Evolutionary conservation across 2,797 vertebrate species (phyloP).

Genomic region (Knipowitschia caucasica): DNA sequence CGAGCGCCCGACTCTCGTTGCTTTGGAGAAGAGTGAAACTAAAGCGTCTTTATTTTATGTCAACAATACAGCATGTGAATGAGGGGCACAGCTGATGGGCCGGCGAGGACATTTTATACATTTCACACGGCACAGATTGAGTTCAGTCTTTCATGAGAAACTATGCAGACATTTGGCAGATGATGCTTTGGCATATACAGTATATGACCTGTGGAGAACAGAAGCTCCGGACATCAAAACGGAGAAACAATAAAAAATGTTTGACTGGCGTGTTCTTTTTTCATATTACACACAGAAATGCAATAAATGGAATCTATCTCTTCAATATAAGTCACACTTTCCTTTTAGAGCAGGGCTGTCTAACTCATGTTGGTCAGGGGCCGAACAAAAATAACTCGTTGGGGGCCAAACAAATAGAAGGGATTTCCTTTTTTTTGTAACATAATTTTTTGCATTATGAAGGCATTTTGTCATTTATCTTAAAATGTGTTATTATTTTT

Average conservation of each 20-base stretch:
- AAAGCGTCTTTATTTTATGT: slow-evolving; percentile 60
- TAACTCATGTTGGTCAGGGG: too few species aligned
- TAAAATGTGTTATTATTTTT: too few species aligned
- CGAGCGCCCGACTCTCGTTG: slow-evolving; percentile 31
- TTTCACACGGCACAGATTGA: slow-evolving; percentile 67
- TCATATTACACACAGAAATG: too few species aligned
- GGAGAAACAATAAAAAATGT: slow-evolving; percentile 44
- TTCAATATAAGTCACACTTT: too few species aligned
- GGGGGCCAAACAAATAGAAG: too few species aligned
- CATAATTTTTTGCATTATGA: too few species aligned
- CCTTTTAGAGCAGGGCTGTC: too few species aligned
- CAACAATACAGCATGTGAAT: slow-evolving; percentile 71
- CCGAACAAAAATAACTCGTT: too few species aligned
- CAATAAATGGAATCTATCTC: too few species aligned
- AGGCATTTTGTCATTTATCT: too few species aligned
- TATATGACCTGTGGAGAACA: slow-evolving; percentile 49
- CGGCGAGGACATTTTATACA: slow-evolving; percentile 54
- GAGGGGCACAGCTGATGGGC: slow-evolving; percentile 74
- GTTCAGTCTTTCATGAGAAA: slow-evolving; percentile 65
- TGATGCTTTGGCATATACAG: slow-evolving; percentile 50
- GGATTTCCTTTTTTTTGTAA: too few species aligned
- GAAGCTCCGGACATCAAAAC: slow-evolving; percentile 40
- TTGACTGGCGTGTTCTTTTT: too few species aligned
- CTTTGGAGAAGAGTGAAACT: slow-evolving; percentile 39
- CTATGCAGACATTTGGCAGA: slow-evolving; percentile 59